A percentile compares a stretch with the other conserved stretches of the same genome.
These are phyloP conservation scores for Carabus problematicus DNA, from an alignment of 2,888 invertebrate species.

Conservation along the genomic window DNA sequence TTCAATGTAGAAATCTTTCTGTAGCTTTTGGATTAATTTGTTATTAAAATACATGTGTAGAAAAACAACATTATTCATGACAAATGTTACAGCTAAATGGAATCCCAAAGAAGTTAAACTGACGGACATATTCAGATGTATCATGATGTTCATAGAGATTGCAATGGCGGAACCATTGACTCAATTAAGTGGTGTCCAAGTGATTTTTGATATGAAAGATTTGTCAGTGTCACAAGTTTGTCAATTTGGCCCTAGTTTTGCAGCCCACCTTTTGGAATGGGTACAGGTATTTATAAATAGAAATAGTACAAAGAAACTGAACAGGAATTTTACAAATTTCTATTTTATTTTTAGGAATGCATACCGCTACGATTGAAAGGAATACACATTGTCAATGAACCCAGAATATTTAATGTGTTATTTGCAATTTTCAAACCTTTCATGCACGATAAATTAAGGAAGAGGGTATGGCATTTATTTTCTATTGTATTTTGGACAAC, in stretches of 20 bases:
- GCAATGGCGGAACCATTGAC: constrained; percentile 81
- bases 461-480: constrained; percentile 65
- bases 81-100: constrained; percentile 69
- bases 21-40: too few species aligned
- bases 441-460: constrained; percentile 80
- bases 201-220: constrained; percentile 79
- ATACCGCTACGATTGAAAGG: constrained; percentile 83
- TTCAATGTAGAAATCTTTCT: too few species aligned
- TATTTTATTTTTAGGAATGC: constrained; percentile 69
- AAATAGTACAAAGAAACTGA: not conserved
- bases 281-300: constrained; percentile 63
- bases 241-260: constrained; percentile 81
- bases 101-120: constrained; percentile 73
- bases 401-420: constrained; percentile 84
- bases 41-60: too few species aligned
- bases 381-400: constrained; percentile 88
- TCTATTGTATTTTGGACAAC: constrained; percentile 6
- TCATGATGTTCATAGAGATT: constrained; percentile 74
- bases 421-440: constrained; percentile 90
- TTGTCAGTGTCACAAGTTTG: constrained; percentile 73
- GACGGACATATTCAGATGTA: constrained; percentile 72
- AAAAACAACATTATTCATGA: not conserved
- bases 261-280: constrained; percentile 75
- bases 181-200: constrained; percentile 77
- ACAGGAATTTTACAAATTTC: constrained; percentile 38